Conservation (phyloP, 2,888 invertebrate genomes). For the Helicoverpa assulta region DNA sequence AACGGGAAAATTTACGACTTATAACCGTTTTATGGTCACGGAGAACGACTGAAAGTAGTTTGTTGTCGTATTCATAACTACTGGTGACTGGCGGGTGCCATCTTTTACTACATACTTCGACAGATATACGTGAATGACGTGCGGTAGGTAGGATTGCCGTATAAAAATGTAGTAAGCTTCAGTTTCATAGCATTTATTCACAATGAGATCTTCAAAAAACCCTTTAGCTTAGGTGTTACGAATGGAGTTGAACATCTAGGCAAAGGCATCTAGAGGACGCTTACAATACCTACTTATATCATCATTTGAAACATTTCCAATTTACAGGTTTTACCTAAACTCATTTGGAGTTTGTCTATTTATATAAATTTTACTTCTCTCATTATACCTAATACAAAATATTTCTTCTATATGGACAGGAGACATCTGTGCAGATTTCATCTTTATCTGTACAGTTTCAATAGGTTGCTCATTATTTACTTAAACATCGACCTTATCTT, state of each 20-base stretch:
- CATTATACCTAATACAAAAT: slow-evolving; percentile 61
- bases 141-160: not conserved
- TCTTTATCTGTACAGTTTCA: slow-evolving; percentile 62
- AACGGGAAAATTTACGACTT: slow-evolving; percentile 25
- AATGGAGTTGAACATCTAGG: slow-evolving; percentile 22
- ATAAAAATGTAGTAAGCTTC: not conserved
- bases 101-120: slow-evolving; percentile 19
- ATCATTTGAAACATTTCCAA: slow-evolving; percentile 68
- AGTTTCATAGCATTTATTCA: slow-evolving; percentile 4
- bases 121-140: not conserved
- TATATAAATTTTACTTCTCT: slow-evolving; percentile 63
- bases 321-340: slow-evolving; percentile 64
- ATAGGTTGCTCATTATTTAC: slow-evolving; percentile 54
- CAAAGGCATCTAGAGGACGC: slow-evolving; percentile 54
- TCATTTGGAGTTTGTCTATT: slow-evolving; percentile 60
- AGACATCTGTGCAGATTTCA: slow-evolving; percentile 58
- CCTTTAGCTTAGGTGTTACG: slow-evolving; percentile 28
- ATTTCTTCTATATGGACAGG: slow-evolving; percentile 63
- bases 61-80: slow-evolving; percentile 12
- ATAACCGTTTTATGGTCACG: slow-evolving; percentile 20
- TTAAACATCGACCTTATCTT: slow-evolving; percentile 50
- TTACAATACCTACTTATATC: slow-evolving; percentile 44
- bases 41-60: slow-evolving; percentile 3
- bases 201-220: slow-evolving; percentile 14
- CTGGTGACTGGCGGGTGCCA: slow-evolving; percentile 30